Evolutionary conservation across 2,888 invertebrate genomes (phyloP).

Genomic region (Erannis defoliaria): DNA sequence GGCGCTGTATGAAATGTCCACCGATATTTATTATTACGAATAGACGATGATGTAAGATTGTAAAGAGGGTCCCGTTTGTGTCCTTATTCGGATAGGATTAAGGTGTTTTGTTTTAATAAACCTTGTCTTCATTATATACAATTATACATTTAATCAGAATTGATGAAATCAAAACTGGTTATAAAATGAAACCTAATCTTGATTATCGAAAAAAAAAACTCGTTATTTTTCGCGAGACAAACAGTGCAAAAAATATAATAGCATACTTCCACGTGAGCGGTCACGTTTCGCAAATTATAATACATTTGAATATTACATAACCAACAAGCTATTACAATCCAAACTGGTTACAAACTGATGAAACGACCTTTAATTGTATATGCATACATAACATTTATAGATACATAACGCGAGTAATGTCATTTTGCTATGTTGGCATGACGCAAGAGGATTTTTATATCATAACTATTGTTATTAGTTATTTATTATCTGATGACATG

Average conservation of each 20-base stretch:
- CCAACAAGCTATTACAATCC: conserved; percentile 1
- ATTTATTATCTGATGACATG: conserved; percentile 1
- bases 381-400: too few relatives aligned
- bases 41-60: too few relatives aligned
- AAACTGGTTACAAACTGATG: conserved; percentile 27
- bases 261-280: conserved; percentile 20
- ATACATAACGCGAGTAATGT: conserved; percentile 1
- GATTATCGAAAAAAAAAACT: not conserved
- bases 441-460: conserved; percentile 11
- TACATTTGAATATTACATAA: conserved; percentile 32
- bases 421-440: conserved; percentile 1
- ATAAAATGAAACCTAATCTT: not conserved
- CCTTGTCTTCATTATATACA: not conserved
- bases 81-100: too few relatives aligned
- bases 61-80: too few relatives aligned
- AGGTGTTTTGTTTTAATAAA: too few relatives aligned
- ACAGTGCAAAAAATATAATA: conserved; percentile 13
- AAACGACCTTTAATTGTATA: conserved; percentile 27
- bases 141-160: not conserved
- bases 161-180: not conserved
- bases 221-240: not conserved
- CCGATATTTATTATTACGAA: too few relatives aligned
- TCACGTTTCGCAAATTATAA: conserved; percentile 32
- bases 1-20: too few relatives aligned
- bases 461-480: not conserved